These are phyloP conservation scores for Hyposoter didymator DNA, from an alignment of 2,888 invertebrate genomes.

Conservation along the genomic window DNA sequence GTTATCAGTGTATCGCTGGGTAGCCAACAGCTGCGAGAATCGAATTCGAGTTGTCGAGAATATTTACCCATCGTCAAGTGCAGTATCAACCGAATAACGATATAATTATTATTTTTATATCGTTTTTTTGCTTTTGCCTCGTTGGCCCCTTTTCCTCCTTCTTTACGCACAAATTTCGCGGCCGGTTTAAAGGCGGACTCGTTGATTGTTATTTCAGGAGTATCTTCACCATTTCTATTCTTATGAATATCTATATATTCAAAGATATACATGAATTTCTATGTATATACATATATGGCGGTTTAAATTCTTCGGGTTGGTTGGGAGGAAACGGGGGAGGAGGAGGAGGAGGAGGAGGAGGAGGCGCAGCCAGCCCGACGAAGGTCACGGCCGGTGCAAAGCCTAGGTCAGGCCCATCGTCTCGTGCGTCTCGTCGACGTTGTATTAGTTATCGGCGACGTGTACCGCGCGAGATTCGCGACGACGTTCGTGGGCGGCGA, in stretches of 20 bases:
- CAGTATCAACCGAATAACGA: constrained; percentile 42
- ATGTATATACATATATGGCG: constrained; percentile 48
- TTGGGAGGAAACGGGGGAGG: constrained; percentile 51
- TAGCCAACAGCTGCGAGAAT: constrained; percentile 11
- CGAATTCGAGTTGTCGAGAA: neutral
- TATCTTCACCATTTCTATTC: constrained; percentile 6
- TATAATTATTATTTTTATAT: neutral
- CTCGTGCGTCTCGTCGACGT: constrained; percentile 57
- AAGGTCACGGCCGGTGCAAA: constrained; percentile 82
- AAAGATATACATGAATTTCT: constrained; percentile 22
- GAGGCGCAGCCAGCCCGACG: constrained; percentile 69
- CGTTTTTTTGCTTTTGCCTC: neutral
- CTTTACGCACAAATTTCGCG: neutral
- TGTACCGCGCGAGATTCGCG: constrained; percentile 55
- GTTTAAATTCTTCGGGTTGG: constrained; percentile 37
- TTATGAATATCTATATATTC: neutral
- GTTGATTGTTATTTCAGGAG: constrained; percentile 39
- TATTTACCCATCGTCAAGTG: constrained; percentile 15
- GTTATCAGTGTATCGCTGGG: constrained; percentile 32
- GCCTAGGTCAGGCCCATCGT: constrained; percentile 83
- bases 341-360: too few species aligned
- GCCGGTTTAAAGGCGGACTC: neutral
- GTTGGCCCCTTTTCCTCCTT: neutral
- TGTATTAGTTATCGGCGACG: constrained; percentile 55
- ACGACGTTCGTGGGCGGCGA: constrained; percentile 62